A percentile compares a stretch with the other conserved stretches of the same genome.
phyloP scores from a whole-genome alignment of 2,113 vertebrate genomes.

The Saccopteryx leptura region DNA sequence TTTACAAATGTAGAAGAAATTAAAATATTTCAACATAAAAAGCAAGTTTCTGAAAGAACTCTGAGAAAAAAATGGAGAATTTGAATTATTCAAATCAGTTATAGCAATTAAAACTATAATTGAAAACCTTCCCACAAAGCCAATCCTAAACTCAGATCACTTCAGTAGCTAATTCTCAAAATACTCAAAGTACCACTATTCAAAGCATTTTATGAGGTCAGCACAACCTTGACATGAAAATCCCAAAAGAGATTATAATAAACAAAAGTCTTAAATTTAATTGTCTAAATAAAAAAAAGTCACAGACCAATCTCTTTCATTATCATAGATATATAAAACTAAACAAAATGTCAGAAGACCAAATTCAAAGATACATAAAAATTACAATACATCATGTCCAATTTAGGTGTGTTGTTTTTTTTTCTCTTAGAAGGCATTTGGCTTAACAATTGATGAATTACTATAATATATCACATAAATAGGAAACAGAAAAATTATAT shows the following conservation, averaged over 20 bases:
- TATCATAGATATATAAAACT: not conserved
- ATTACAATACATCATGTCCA: not conserved
- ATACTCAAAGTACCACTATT: not conserved
- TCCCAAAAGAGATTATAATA: not conserved
- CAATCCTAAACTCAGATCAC: not conserved
- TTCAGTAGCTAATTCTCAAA: not conserved
- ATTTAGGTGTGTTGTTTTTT: not conserved
- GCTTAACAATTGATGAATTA: slow-evolving; percentile 15
- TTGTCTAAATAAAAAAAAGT: not conserved
- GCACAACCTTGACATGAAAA: not conserved
- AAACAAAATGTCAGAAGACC: not conserved
- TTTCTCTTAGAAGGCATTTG: not conserved
- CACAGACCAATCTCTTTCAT: not conserved
- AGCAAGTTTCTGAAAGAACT: not conserved
- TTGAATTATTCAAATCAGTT: not conserved
- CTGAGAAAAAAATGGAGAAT: not conserved
- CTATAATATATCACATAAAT: slow-evolving; percentile 5
- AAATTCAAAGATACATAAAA: slow-evolving; percentile 6
- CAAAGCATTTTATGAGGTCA: slow-evolving; percentile 6
- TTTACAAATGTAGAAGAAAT: slow-evolving; percentile 5
- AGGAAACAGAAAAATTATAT: not conserved
- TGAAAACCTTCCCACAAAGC: not conserved
- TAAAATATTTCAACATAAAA: not conserved
- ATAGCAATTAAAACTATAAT: not conserved
- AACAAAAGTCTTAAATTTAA: not conserved